Evolutionary conservation across 1,140 invertebrate species (phyloP).

Genomic region (Diachasma alloeum): DNA sequence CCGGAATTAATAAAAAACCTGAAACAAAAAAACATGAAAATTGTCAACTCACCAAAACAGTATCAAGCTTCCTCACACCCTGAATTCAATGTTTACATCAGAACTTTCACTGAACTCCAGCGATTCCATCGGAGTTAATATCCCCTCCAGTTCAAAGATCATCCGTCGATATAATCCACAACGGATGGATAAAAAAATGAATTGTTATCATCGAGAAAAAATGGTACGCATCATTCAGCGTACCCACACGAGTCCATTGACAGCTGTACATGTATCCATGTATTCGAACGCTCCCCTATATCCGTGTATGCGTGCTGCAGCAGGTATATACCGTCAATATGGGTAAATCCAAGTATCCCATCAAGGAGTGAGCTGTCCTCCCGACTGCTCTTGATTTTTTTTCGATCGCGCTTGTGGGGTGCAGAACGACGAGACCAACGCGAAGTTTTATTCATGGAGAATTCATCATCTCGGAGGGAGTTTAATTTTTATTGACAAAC

Average conservation of each 20-base stretch:
- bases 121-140: neutral
- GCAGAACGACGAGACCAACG: too few relatives aligned
- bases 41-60: too few relatives aligned
- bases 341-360: neutral
- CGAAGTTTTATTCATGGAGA: neutral
- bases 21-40: too few relatives aligned
- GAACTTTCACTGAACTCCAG: too few relatives aligned
- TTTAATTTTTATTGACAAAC: constrained; percentile 5
- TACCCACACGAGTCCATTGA: neutral
- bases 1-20: too few relatives aligned
- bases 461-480: neutral
- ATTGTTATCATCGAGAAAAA: neutral
- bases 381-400: neutral
- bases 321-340: neutral
- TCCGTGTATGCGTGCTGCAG: neutral
- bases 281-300: neutral
- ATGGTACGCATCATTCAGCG: constrained; percentile 4
- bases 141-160: neutral
- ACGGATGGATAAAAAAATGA: neutral
- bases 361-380: neutral
- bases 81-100: too few relatives aligned
- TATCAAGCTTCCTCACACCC: too few relatives aligned
- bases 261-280: neutral
- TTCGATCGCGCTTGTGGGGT: too few relatives aligned
- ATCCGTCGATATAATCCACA: too few relatives aligned